phyloP scores from a whole-genome alignment of 2,797 vertebrate species.

The Botia kubotai region DNA sequence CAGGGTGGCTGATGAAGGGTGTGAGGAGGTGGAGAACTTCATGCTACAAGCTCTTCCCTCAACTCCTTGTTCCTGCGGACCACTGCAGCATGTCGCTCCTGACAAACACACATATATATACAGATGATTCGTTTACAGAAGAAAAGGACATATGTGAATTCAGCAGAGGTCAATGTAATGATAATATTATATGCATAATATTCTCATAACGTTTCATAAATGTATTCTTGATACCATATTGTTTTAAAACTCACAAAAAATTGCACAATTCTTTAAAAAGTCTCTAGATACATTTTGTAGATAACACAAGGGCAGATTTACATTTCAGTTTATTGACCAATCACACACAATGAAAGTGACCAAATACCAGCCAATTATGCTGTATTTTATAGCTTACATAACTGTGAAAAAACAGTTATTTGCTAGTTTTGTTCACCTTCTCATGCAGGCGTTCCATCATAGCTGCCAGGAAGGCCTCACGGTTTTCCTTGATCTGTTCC shows the following conservation, averaged over 20 bases:
- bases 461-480: slow-evolving; percentile 89
- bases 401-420: slow-evolving; percentile 17
- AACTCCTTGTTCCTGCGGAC: slow-evolving; percentile 98
- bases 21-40: slow-evolving; percentile 67
- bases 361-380: background rate
- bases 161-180: background rate
- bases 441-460: slow-evolving; percentile 91
- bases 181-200: too few species aligned
- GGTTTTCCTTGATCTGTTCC: slow-evolving; percentile 96
- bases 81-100: slow-evolving; percentile 91
- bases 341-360: background rate
- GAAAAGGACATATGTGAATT: background rate
- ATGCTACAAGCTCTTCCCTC: slow-evolving; percentile 92
- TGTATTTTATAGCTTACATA: background rate
- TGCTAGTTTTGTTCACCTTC: slow-evolving; percentile 77
- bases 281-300: background rate
- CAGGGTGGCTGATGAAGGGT: slow-evolving; percentile 64
- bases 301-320: too few species aligned
- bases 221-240: background rate
- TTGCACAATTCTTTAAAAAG: background rate
- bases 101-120: slow-evolving; percentile 15
- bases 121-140: background rate
- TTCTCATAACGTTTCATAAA: too few species aligned
- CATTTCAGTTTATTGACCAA: background rate
- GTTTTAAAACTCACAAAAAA: background rate